A percentile compares a stretch with the other conserved stretches of the same genome.
phyloP scores from a whole-genome alignment of 2,113 vertebrate species.

The Sinocyclocheilus grahami region DNA sequence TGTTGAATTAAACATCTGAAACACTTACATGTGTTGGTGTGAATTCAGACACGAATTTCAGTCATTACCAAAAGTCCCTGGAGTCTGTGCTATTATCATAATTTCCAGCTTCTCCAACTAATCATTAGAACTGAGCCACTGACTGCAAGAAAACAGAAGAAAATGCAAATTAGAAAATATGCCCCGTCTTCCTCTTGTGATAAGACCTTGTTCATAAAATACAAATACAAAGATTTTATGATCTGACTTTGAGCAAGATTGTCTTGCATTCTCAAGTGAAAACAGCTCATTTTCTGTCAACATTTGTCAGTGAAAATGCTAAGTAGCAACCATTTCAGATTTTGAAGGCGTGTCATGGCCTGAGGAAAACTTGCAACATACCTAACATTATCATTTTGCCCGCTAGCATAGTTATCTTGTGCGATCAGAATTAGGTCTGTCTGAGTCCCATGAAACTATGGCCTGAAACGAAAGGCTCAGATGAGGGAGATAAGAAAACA shows the following conservation, averaged over 20 bases:
- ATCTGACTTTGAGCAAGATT: neutral
- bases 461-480: conserved; percentile 36
- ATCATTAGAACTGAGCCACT: neutral
- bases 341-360: conserved; percentile 21
- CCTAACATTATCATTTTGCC: conserved; percentile 40
- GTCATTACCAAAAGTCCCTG: conserved; percentile 27
- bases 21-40: neutral
- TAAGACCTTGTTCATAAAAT: neutral
- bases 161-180: no score
- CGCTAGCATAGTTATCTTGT: conserved; percentile 31
- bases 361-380: neutral
- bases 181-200: neutral
- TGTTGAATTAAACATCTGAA: neutral
- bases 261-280: neutral
- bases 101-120: conserved; percentile 41
- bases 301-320: neutral
- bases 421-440: conserved; percentile 39
- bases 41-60: conserved; percentile 21
- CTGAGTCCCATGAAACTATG: conserved; percentile 12
- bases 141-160: neutral
- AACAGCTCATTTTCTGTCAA: neutral
- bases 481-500: conserved; percentile 39
- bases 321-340: conserved; percentile 23
- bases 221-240: neutral
- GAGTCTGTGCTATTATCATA: conserved; percentile 36